These are phyloP conservation scores for Cisticola juncidis DNA, from an alignment of 2,113 vertebrate genomes.

Conservation along the genomic window DNA sequence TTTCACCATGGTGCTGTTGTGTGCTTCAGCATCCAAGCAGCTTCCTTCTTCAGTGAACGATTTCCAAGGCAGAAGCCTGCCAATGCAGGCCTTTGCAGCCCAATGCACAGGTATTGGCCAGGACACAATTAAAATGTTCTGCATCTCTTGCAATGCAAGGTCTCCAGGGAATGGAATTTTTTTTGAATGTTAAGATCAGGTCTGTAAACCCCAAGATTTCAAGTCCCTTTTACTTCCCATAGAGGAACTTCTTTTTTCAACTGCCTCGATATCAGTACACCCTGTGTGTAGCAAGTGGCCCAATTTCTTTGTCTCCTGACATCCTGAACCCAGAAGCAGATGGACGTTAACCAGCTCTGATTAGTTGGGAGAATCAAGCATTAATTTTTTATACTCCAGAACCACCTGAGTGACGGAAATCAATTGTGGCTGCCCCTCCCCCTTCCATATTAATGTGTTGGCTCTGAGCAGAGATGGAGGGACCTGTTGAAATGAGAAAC, in stretches of 20 bases:
- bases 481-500: constrained; percentile 84
- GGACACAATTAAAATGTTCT: not conserved
- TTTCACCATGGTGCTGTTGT: not conserved
- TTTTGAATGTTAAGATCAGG: not conserved
- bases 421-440: constrained; percentile 71
- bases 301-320: constrained; percentile 64
- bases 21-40: not conserved
- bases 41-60: not conserved
- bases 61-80: not conserved
- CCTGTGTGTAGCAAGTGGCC: constrained; percentile 27
- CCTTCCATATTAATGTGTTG: constrained; percentile 51
- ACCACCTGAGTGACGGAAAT: constrained; percentile 77
- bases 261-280: not conserved
- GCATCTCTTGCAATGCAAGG: not conserved
- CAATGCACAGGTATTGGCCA: not conserved
- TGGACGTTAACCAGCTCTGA: constrained; percentile 73
- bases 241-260: constrained; percentile 26
- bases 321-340: constrained; percentile 67
- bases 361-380: constrained; percentile 71
- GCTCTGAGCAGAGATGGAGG: constrained; percentile 64
- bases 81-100: not conserved
- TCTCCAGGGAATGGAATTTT: not conserved
- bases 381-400: constrained; percentile 79
- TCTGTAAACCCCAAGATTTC: constrained; percentile 45
- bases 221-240: constrained; percentile 5